Evolutionary conservation across 2,797 vertebrate species (phyloP), one percentile per base, ranked within the genome.

Genomic region (Galago senegalensis): DNA sequence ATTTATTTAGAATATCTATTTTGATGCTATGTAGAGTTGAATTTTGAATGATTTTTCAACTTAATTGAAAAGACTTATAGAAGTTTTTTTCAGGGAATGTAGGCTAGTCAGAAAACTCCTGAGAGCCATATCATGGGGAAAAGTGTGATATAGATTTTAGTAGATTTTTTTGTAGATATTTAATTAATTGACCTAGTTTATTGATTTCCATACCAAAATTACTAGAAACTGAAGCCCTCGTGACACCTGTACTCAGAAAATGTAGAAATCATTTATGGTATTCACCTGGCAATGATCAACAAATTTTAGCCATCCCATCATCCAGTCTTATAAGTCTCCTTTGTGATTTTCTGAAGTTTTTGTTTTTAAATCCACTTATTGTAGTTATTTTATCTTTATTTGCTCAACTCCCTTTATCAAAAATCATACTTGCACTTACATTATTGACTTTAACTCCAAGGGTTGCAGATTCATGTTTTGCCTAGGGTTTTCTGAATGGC

Each of bases 141-240:
- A 49, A 69, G 43, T 60, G 7, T 11, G 34, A 60, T 67, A 49
- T 1, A 34, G 25, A 56, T 85, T 53, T 46, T 69, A 93, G n/a
- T 10, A 34, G 7, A 23, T 6, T 84, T 23, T 90, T 91, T 53
- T 46, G 29, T 10, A 34, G 4, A 20, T 5, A 87, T 23, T 90
- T 91, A 70, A 94, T 93, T 95, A 83, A 75, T 91, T 2, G 1
- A 46, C n/a, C 53, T 91, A 70, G 20, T 75, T 93, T 79, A n/a
- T 70, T 34, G 76, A 14, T 90, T 84, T 85, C 23, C 7, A 72
- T 23, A 82, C 8, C 16, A 79, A 88, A 87, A 65, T 67, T 69
- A 63, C 56, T n/a, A 85, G 37, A 95, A 80, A 34, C 10, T 16
- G 60, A 80, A 90, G 11, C 4, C 29, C 12, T 27, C 6, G 40